Evolutionary conservation across 2,888 invertebrate genomes (phyloP), one percentile per base, ranked within the genome.

Genomic region (Erebia aethiops): DNA sequence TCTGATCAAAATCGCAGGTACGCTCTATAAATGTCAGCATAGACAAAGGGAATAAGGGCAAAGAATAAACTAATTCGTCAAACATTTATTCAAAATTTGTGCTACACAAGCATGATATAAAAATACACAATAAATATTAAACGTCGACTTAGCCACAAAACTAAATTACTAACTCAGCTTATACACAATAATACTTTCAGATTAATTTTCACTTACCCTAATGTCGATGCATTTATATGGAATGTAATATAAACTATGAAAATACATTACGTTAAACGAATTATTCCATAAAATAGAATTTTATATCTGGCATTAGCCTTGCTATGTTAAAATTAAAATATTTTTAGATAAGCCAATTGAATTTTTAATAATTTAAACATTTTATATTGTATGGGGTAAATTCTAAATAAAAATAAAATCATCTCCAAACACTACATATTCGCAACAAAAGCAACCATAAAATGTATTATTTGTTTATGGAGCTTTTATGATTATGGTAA

Each of bases 51-150:
- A 10, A 60, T 14, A 58, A 57, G 69, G 26, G 13, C 60, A 68
- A 67, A 61, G 75, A 76, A 71, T 8, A 72, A 56, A 51, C 57
- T 80, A 67, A 78, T 77, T 80, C 85, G 87, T 87, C 89, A 91
- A 92, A 91, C 90, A 91, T 93, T 92, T 92, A 92, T 90, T 93
- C 90, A 90, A 90, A 89, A 91, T 93, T 92, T 93, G 92, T 93
- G 92, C 92, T 92, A 92, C 92, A 91, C 83, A 92, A 92, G 92
- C 92, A 87, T 91, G 85, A 90, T 93, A 92, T 90, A 93, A 93
- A 92, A 93, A 93, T 92, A 92, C 91, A 89, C 87, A 91, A 91
- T 92, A 92, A 92, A 92, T 92, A 92, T 92, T 87, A 91, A 61
- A 92, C 89, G 87, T 86, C 81, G 85, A 90, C 90, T 88, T 90